phyloP scores from a whole-genome alignment of 2,888 invertebrate species.

The Tineola bisselliella region DNA sequence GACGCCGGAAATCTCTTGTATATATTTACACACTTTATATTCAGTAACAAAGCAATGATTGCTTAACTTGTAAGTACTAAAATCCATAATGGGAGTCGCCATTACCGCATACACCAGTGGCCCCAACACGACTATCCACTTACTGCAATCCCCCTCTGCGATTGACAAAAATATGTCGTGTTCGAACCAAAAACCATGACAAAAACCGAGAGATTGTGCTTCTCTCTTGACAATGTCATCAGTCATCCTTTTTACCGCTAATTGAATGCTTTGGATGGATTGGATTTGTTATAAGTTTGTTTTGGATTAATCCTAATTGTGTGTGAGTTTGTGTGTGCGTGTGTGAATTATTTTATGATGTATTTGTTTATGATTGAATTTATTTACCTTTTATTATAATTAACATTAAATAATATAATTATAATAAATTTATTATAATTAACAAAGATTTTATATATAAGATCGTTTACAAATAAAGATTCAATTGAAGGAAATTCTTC shows the following conservation, averaged over 20 bases:
- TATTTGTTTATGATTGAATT: too few species aligned
- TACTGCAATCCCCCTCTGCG: neutral
- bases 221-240: neutral
- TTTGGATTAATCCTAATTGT: neutral
- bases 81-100: neutral
- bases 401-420: too few species aligned
- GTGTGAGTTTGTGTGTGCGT: too few species aligned
- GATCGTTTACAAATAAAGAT: too few species aligned
- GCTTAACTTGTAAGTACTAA: neutral
- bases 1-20: neutral
- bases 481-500: too few species aligned
- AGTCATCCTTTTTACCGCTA: neutral
- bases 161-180: neutral
- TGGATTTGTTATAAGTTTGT: neutral
- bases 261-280: neutral
- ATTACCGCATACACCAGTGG: neutral
- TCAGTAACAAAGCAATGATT: neutral
- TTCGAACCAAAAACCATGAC: neutral
- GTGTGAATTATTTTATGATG: too few species aligned
- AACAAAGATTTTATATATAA: too few species aligned
- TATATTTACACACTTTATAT: neutral
- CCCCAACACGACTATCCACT: conserved; percentile 8
- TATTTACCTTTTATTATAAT: too few species aligned
- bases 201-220: neutral
- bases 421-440: too few species aligned